A percentile compares a stretch with the other conserved stretches of the same genome.
These are phyloP conservation scores for Diprion similis DNA, from an alignment of 1,140 invertebrate species.

Conservation along the genomic window DNA sequence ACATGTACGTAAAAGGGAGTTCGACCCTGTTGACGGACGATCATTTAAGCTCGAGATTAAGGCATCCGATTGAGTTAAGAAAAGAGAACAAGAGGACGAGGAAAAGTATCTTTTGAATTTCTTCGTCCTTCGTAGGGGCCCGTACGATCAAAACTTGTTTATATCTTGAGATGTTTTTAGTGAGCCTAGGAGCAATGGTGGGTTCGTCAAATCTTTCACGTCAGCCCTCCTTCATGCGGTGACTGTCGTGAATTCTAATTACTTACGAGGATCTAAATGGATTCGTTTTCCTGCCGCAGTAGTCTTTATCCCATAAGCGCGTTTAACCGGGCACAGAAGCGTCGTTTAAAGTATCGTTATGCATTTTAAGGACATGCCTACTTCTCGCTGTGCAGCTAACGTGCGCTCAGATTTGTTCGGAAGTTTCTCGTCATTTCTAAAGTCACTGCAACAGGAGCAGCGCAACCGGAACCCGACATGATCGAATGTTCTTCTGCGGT, in stretches of 20 bases:
- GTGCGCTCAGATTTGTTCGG: too few species aligned
- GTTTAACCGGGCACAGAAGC: background rate
- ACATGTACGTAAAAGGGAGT: background rate
- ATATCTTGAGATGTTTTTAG: background rate
- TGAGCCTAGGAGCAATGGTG: too few species aligned
- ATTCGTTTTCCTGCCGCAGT: background rate
- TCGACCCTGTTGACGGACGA: background rate
- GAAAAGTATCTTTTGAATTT: too few species aligned
- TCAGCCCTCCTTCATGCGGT: background rate
- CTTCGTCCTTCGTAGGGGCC: too few species aligned
- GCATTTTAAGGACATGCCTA: background rate
- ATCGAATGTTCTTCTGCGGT: background rate
- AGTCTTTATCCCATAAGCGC: background rate
- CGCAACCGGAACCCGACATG: too few species aligned
- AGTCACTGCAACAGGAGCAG: too few species aligned
- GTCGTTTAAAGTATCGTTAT: slow-evolving; percentile 4
- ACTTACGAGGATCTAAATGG: slow-evolving; percentile 1
- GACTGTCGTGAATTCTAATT: background rate
- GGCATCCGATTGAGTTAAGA: background rate
- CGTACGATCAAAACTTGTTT: background rate
- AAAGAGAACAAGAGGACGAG: background rate
- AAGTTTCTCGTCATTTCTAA: too few species aligned
- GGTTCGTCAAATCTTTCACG: background rate
- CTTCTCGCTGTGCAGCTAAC: too few species aligned
- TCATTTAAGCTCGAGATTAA: background rate